These are phyloP conservation scores for Cebus imitator DNA, from an alignment of 2,113 vertebrate species.

Conservation along the genomic window DNA sequence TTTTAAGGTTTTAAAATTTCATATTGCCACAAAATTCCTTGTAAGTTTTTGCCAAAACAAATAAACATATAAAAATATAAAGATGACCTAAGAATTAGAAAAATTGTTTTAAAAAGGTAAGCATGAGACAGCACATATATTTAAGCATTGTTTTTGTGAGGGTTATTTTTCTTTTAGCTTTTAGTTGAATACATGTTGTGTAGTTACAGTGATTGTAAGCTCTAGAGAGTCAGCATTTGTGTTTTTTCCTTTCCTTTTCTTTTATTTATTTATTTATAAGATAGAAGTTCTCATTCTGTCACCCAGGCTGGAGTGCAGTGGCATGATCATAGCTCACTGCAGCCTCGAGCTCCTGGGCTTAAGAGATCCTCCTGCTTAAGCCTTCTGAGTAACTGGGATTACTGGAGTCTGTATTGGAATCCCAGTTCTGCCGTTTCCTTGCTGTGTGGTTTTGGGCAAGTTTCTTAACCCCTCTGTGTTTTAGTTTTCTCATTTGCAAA, in stretches of 20 bases:
- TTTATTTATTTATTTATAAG: too few species aligned
- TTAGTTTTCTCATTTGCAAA: neutral
- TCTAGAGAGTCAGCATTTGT: neutral
- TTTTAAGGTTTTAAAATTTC: conserved; percentile 24
- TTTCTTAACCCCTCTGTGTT: conserved; percentile 36
- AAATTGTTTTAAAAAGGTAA: neutral
- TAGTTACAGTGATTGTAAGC: neutral
- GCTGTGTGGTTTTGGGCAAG: neutral
- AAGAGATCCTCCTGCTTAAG: neutral
- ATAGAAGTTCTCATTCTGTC: neutral
- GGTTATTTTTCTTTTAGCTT: neutral
- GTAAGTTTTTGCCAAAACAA: conserved; percentile 36
- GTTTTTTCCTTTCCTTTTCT: neutral
- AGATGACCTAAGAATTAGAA: neutral
- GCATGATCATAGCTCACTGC: neutral
- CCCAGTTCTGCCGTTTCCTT: neutral
- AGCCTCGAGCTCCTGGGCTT: neutral
- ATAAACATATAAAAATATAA: conserved; percentile 43
- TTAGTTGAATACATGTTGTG: neutral
- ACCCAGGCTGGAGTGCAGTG: neutral
- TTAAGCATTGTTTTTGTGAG: neutral
- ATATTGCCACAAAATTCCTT: neutral
- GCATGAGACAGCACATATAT: neutral
- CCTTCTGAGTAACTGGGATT: neutral
- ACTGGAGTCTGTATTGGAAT: neutral